phyloP scores from a whole-genome alignment of 2,797 vertebrate genomes.

The Carduelis carduelis region DNA sequence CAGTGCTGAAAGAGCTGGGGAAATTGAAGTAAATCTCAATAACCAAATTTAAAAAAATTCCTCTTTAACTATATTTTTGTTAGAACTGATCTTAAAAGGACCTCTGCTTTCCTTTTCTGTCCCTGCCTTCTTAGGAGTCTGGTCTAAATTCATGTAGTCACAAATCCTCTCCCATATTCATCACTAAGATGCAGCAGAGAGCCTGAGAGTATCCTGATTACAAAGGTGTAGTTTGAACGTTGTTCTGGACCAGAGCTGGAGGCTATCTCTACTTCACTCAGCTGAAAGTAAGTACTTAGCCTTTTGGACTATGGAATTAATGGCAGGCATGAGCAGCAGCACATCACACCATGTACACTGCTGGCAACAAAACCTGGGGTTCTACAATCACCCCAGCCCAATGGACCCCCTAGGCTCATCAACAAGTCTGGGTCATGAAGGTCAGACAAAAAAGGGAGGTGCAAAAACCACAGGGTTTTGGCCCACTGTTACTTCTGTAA shows the following conservation, averaged over 20 bases:
- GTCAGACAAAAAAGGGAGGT: background rate
- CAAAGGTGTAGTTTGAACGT: background rate
- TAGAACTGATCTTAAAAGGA: background rate
- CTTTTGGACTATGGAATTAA: slow-evolving; percentile 44
- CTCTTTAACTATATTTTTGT: background rate
- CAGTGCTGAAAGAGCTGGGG: background rate
- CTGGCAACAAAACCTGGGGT: background rate
- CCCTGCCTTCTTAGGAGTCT: background rate
- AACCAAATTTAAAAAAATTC: background rate
- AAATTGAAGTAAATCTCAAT: background rate
- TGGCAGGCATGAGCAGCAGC: background rate
- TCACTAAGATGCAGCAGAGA: background rate
- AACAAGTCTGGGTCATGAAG: background rate
- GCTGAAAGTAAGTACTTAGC: background rate
- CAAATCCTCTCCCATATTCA: background rate
- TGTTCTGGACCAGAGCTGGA: slow-evolving; percentile 18
- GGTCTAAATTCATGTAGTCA: background rate
- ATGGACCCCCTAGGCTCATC: background rate
- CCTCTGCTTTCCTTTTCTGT: background rate
- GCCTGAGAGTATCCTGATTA: background rate
- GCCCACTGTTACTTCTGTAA: background rate
- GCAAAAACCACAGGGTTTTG: background rate
- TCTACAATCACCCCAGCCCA: background rate
- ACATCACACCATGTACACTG: background rate
- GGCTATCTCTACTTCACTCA: background rate